These are phyloP conservation scores for Agriopis marginaria DNA, from an alignment of 2,888 invertebrate species.

Conservation along the genomic window DNA sequence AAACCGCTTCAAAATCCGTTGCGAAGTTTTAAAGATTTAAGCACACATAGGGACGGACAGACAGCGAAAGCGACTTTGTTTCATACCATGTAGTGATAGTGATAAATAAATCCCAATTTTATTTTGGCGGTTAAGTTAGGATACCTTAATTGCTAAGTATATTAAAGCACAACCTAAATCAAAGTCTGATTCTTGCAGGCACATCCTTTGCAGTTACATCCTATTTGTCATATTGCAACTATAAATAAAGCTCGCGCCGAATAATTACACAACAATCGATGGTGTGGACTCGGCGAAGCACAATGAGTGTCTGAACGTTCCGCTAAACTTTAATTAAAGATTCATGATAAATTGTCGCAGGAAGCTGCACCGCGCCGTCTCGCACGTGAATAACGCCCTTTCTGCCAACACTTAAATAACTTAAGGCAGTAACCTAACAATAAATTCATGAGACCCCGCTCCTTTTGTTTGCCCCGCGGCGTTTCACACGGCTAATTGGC, in stretches of 20 bases:
- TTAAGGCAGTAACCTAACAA: slow-evolving; percentile 81
- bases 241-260: slow-evolving; percentile 22
- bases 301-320: slow-evolving; percentile 74
- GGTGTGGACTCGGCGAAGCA: slow-evolving; percentile 60
- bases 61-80: no score
- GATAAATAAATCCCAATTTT: no score
- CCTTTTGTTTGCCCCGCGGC: slow-evolving; percentile 74
- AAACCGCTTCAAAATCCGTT: no score
- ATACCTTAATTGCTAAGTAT: no score
- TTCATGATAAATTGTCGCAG: slow-evolving; percentile 85
- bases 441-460: slow-evolving; percentile 78
- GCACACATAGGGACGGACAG: no score
- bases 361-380: slow-evolving; percentile 81
- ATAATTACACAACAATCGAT: slow-evolving; percentile 54
- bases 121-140: no score
- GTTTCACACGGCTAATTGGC: slow-evolving; percentile 79
- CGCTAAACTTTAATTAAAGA: slow-evolving; percentile 86
- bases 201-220: not conserved
- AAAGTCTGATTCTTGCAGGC: no score
- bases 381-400: slow-evolving; percentile 80
- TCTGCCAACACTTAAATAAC: slow-evolving; percentile 80
- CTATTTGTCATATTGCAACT: slow-evolving; percentile 16
- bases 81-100: no score
- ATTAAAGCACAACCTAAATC: no score
- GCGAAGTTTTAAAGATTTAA: no score